Evolutionary conservation across 2,113 vertebrate species (phyloP), one percentile per base, ranked within the genome.

Genomic region (Hyaena hyaena): DNA sequence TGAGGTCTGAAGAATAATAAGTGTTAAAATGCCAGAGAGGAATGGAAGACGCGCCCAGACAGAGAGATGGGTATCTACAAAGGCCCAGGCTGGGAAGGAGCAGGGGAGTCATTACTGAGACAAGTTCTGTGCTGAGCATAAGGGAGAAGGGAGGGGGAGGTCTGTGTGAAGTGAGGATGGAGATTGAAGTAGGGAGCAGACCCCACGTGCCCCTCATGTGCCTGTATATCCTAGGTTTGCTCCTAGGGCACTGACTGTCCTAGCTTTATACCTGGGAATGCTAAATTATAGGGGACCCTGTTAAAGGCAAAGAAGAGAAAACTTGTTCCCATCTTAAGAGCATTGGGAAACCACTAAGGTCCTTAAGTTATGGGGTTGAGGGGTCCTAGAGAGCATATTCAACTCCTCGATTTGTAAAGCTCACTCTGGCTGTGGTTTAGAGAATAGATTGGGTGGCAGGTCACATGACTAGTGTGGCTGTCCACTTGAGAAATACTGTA

Each of bases 41-140:
- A 11, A 21, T 7, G 14, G 4, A 28, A 11, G 84, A 28, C 45
- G 23, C 23, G 16, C 61, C 24, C 4, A 28, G 26, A 43, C 43
- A 4, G 8, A 21, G 10, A 73, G 55, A 26, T 7, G 19, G 3
- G 79, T 21, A 26, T 50, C 55, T n/a, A 8, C 26, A 39, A 50
- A 24, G 39, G 45, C 23, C 33, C 2, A 0, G 6, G 7, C 9
- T n/a, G 28, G 61, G 11, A 39, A 19, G 7, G 1, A 23, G 24
- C 7, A 1, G 0, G 1, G 1, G 61, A 24, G 58, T 31, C 65
- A 24, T 73, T 23, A 1, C 16, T 10, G 53, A 53, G 55, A 17
- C 14, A 26, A 19, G 33, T 28, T 53, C 45, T 68, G 7, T 71
- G 45, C 35, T 33, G 33, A 69, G 63, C 8, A 0, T 24, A 2